A percentile compares a stretch with the other conserved stretches of the same genome.
Evolutionary conservation across 2,113 vertebrate genomes (phyloP).

Genomic region (Bolborhynchus lineola): DNA sequence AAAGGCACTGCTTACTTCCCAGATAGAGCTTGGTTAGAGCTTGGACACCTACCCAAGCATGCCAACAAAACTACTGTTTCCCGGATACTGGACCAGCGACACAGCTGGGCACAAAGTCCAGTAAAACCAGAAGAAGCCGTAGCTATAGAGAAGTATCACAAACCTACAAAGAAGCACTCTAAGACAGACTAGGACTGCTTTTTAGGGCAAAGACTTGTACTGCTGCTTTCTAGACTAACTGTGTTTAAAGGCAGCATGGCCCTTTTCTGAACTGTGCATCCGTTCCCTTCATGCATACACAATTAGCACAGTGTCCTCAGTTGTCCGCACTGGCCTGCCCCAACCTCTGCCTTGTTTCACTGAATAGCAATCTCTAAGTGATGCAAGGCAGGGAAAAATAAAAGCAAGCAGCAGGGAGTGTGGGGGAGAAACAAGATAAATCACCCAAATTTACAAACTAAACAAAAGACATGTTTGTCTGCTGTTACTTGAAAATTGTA

Average conservation of each 20-base stretch:
- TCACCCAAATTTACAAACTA: neutral
- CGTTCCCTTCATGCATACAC: accelerated
- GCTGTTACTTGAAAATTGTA: neutral
- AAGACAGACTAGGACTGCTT: neutral
- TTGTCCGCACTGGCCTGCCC: neutral
- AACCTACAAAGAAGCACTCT: neutral
- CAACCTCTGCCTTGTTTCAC: neutral
- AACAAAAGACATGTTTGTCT: neutral
- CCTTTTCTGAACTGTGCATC: accelerated
- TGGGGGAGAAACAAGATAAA: neutral
- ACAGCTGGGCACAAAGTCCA: neutral
- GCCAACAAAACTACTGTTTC: neutral
- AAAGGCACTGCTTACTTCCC: neutral
- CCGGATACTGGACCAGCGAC: neutral
- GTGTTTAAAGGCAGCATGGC: neutral
- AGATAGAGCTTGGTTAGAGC: neutral
- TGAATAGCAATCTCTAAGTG: neutral
- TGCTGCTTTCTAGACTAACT: neutral
- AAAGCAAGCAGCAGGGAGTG: accelerated
- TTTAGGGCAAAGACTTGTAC: neutral
- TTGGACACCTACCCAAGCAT: neutral
- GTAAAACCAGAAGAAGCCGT: neutral
- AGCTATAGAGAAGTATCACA: neutral
- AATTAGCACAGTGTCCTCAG: neutral
- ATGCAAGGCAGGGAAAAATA: neutral